Base-by-base conservation (phyloP, 2,113 vertebrate species). In the Etheostoma cragini region DNA sequence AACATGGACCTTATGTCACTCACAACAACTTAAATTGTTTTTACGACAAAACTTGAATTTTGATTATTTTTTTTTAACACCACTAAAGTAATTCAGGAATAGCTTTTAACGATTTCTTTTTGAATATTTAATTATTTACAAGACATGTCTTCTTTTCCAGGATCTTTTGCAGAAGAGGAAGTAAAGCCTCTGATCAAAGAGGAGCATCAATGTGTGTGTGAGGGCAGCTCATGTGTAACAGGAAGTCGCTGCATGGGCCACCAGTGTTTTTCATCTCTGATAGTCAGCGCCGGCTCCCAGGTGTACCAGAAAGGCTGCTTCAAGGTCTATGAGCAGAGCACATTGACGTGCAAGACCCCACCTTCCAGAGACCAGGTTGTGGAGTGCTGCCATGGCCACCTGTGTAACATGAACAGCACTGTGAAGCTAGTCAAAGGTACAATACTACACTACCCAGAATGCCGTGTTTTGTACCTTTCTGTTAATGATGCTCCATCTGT, bases 301-400 rank as follows among this genome's bases (percentile, higher is more conserved):
- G 94, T 98, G 21, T 97, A 96, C 92, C 98, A 99, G 93, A 99
- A 99, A 38, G 98, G 98, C 90, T 99, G 98, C 95, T 99, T 99
- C 91, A 97, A 96, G 81, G 96, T 97, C 71, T 98, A 98, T 0
- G 98, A 98, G 83, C 98, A 99, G 80, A 95, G 97, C 62, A 97
- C 97, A 21, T 92, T 99, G 96, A 99, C 98, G 0, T 99, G 98
- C 92, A 98, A 97, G 91, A 99, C 98, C 0, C 98, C 98, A 0
- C 98, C 98, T 0, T 98, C 98, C 21, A 94, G 96, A 6, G 97
- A 97, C 91, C 98, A 99, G 87, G 97, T 96, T 0, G 98, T 99
- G 15, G 97, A 98, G 85, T 99, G 98, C 93, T 99, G 98, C 94
- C 96, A 97, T 6, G 97, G 97, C 0, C 94, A 98, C 89, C 95